A percentile compares a stretch with the other conserved stretches of the same genome.
Conservation (phyloP, 2,888 invertebrate species). For the Drosophila recens region DNA sequence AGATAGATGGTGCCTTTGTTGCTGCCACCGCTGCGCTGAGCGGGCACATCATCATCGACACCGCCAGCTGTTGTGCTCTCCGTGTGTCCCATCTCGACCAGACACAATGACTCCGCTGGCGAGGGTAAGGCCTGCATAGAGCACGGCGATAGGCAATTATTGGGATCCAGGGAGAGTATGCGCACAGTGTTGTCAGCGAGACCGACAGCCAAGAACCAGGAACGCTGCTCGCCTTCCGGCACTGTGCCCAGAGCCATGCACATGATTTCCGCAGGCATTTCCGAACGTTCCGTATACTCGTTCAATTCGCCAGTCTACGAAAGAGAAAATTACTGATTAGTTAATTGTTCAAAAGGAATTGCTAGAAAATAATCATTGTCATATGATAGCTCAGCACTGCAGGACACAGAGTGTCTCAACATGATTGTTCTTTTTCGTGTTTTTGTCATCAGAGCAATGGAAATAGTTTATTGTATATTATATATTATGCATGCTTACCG, state of each 20-base stretch:
- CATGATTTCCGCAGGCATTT: slow-evolving; percentile 98
- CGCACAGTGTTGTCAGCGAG: slow-evolving; percentile 98
- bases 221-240: slow-evolving; percentile 96
- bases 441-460: slow-evolving; percentile 84
- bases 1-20: slow-evolving; percentile 93
- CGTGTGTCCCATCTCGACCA: slow-evolving; percentile 95
- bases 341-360: not conserved
- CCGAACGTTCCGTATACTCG: slow-evolving; percentile 98
- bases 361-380: not conserved
- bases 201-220: slow-evolving; percentile 98
- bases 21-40: slow-evolving; percentile 82
- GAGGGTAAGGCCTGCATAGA: slow-evolving; percentile 99
- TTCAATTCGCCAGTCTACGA: slow-evolving; percentile 97
- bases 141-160: slow-evolving; percentile 96
- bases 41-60: slow-evolving; percentile 85
- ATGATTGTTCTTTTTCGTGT: slow-evolving; percentile 83
- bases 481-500: slow-evolving; percentile 88
- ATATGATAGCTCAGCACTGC: slow-evolving; percentile 84
- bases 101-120: slow-evolving; percentile 97
- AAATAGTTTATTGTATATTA: no score
- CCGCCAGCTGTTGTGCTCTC: slow-evolving; percentile 87
- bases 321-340: slow-evolving; percentile 4
- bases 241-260: slow-evolving; percentile 99
- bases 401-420: slow-evolving; percentile 85
- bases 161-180: slow-evolving; percentile 98